phyloP scores from a whole-genome alignment of 2,888 invertebrate species.

The Reticulitermes lucifugus region DNA sequence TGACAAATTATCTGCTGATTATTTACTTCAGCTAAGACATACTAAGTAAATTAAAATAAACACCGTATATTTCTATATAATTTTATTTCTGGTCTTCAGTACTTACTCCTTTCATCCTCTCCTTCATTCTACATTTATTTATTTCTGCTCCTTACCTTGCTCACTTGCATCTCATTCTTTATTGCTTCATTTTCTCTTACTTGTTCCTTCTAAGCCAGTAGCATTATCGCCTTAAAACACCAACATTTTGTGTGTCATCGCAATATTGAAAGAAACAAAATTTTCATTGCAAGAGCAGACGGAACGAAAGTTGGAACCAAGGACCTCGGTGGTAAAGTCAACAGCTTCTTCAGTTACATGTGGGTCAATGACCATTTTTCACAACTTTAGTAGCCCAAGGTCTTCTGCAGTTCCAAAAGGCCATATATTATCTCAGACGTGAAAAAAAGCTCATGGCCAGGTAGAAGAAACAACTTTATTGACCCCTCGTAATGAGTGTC shows the following conservation, averaged over 20 bases:
- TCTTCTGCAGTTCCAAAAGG: background rate
- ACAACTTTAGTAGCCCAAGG: background rate
- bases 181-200: too few species aligned
- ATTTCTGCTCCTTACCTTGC: too few species aligned
- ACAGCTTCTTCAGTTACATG: background rate
- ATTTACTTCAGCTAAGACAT: too few species aligned
- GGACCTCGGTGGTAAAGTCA: background rate
- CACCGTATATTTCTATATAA: too few species aligned
- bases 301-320: background rate
- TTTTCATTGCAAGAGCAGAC: background rate
- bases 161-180: too few species aligned
- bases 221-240: too few species aligned
- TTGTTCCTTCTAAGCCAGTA: too few species aligned
- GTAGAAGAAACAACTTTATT: constrained; percentile 1
- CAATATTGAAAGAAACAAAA: background rate
- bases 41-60: too few species aligned
- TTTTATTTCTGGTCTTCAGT: too few species aligned
- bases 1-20: too few species aligned
- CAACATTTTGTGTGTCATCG: background rate
- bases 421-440: constrained; percentile 4
- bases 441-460: background rate
- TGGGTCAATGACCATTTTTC: constrained; percentile 3
- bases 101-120: too few species aligned
- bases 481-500: background rate
- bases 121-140: too few species aligned